Evolutionary conservation across 2,113 vertebrate species (phyloP).

Genomic region (Anhinga anhinga): DNA sequence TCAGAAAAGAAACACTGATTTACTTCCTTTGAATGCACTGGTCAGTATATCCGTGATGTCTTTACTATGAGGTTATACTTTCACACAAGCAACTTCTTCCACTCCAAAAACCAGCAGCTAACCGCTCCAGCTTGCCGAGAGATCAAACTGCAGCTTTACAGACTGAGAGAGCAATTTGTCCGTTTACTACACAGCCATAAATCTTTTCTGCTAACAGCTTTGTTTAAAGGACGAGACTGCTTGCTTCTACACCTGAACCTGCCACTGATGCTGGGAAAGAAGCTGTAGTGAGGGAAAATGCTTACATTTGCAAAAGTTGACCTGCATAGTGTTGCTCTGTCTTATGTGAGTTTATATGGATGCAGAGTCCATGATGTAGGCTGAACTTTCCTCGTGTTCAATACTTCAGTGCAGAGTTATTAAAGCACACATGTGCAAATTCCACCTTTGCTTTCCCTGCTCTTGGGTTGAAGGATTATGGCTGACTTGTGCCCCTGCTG

Average conservation of each 20-base stretch:
- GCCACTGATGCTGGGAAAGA: neutral
- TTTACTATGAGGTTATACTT: neutral
- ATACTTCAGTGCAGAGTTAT: neutral
- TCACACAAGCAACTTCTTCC: neutral
- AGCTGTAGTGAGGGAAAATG: rapidly evolving
- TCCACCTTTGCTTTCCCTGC: neutral
- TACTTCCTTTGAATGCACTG: neutral
- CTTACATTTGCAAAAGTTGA: neutral
- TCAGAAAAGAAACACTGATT: neutral
- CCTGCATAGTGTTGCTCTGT: neutral
- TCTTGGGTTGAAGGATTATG: neutral
- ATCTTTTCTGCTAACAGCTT: neutral
- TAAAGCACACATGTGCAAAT: neutral
- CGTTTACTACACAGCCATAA: neutral
- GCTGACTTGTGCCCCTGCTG: rapidly evolving
- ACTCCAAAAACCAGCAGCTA: neutral
- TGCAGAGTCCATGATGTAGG: neutral
- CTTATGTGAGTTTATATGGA: neutral
- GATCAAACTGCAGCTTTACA: neutral
- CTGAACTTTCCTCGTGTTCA: neutral
- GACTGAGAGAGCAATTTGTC: neutral
- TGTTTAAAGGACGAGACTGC: neutral
- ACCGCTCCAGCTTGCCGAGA: neutral
- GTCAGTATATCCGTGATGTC: neutral
- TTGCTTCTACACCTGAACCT: neutral